Base-by-base conservation (phyloP, 2,797 vertebrate genomes). In the Chloroceryle amazona region DNA sequence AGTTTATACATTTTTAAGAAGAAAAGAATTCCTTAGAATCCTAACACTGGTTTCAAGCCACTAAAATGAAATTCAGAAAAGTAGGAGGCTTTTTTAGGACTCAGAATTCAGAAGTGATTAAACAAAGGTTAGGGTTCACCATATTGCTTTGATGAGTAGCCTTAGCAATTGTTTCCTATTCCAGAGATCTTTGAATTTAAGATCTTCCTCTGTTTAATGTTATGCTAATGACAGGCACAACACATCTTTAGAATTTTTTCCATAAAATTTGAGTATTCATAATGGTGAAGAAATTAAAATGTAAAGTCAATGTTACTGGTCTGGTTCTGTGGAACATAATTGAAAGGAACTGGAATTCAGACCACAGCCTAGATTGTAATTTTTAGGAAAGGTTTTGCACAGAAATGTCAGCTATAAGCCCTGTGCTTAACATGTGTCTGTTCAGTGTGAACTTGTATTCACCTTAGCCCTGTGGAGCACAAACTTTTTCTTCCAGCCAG, bases 401-500 rank as follows among this genome's bases (percentile, higher is more conserved):
- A 93, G 85, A 96, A 96, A 35, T 44, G 75, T 95, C 65, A 94
- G 76, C 62, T 87, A n/a, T 82, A 71, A 92, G 55, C 67, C 35
- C 47, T 73, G 87, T 89, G 86, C 47, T 96, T 97, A 82, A 93
- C 90, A 52, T 31, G 44, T 90, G 92, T 90, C 88, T 97, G 49
- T 75, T 96, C 71, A 96, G 51, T 89, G 81, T 97, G 83, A 98
- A 97, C 96, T 94, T 28, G 47, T 80, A 70, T 95, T 97, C 97
- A 97, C 96, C 96, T 96, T 91, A 72, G 90, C 72, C 81, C 92
- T 80, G 41, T 33, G 61, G 88, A 97, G 58, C 52, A 92, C 74
- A 93, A 68, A 92, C 90, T 74, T 95, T 97, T 98, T 97, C 96
- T 96, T 97, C 95, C 93, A 98, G 94, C 80, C 94, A 95, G 88